phyloP scores from a whole-genome alignment of 1,140 invertebrate genomes.

The Rhopalosiphum padi region DNA sequence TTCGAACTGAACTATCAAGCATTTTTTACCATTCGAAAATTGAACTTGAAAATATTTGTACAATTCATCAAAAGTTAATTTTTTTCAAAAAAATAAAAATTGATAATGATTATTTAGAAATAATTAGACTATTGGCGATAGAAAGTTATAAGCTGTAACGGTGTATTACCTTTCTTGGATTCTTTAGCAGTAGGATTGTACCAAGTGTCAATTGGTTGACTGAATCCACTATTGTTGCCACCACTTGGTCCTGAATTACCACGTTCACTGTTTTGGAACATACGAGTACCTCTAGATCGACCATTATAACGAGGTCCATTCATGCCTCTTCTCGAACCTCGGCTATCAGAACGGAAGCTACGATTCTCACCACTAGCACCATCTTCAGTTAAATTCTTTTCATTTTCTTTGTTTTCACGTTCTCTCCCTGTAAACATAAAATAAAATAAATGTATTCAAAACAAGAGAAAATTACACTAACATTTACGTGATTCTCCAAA shows the following conservation, averaged over 20 bases:
- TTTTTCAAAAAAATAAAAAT: too few species aligned
- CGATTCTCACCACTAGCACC: conserved; percentile 65
- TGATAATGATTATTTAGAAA: too few species aligned
- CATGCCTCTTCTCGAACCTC: conserved; percentile 67
- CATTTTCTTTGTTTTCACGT: conserved; percentile 71
- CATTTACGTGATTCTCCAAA: conserved; percentile 46
- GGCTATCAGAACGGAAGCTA: conserved; percentile 64
- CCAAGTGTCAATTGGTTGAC: conserved; percentile 70
- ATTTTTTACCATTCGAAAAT: too few species aligned
- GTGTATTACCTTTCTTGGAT: conserved; percentile 42
- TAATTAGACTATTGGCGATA: too few species aligned
- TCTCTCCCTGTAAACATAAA: conserved; percentile 63
- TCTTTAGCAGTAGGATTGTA: conserved; percentile 65
- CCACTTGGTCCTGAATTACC: conserved; percentile 53
- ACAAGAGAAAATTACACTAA: background rate
- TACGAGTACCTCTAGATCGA: conserved; percentile 67
- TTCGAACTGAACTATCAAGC: too few species aligned
- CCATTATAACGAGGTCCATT: conserved; percentile 62
- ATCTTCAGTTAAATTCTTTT: conserved; percentile 67
- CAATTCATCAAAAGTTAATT: too few species aligned
- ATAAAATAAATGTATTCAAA: conserved; percentile 33
- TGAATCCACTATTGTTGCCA: conserved; percentile 61
- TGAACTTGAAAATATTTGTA: too few species aligned
- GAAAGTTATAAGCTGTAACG: too few species aligned
- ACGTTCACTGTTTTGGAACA: conserved; percentile 65